A percentile compares a stretch with the other conserved stretches of the same genome.
Evolutionary conservation across 1,140 invertebrate genomes (phyloP).

Genomic region (Drosophila nebulosa): DNA sequence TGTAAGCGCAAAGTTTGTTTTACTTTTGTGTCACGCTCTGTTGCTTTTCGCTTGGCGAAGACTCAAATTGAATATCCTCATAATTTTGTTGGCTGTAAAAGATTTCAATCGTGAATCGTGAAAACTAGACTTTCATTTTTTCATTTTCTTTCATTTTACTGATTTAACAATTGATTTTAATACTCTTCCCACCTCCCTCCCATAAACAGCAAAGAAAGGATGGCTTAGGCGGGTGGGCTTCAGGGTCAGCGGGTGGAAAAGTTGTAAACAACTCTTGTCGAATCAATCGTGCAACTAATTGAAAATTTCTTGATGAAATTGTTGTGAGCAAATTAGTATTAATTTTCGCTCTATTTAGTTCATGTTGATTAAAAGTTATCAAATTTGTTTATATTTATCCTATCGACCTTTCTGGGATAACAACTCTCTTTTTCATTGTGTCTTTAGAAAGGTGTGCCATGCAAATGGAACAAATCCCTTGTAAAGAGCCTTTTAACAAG

Average conservation of each 20-base stretch:
- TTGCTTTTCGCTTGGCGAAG: constrained; percentile 36
- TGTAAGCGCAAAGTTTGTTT: constrained; percentile 76
- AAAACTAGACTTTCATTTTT: constrained; percentile 65
- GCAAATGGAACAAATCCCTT: constrained; percentile 45
- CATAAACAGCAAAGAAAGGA: not conserved
- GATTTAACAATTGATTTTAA: constrained; percentile 77
- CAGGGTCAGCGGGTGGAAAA: constrained; percentile 13
- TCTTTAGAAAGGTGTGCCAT: not conserved
- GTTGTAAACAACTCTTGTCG: constrained; percentile 75
- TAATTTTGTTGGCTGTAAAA: constrained; percentile 74
- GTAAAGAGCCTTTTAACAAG: constrained; percentile 26
- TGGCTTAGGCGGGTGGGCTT: not conserved
- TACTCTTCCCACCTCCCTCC: constrained; percentile 34
- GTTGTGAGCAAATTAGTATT: constrained; percentile 47
- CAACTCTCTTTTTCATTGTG: not conserved
- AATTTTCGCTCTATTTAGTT: constrained; percentile 27
- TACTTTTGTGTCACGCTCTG: constrained; percentile 77
- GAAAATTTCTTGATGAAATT: constrained; percentile 72
- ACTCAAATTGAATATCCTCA: constrained; percentile 75
- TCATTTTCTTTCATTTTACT: constrained; percentile 63
- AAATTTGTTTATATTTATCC: constrained; percentile 33
- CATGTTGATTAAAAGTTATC: not conserved
- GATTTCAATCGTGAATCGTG: constrained; percentile 77
- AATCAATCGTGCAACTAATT: constrained; percentile 77
- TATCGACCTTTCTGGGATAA: constrained; percentile 1